These are phyloP conservation scores for Dromococcyx pavoninus DNA, from an alignment of 2,797 vertebrate genomes.

Conservation along the genomic window DNA sequence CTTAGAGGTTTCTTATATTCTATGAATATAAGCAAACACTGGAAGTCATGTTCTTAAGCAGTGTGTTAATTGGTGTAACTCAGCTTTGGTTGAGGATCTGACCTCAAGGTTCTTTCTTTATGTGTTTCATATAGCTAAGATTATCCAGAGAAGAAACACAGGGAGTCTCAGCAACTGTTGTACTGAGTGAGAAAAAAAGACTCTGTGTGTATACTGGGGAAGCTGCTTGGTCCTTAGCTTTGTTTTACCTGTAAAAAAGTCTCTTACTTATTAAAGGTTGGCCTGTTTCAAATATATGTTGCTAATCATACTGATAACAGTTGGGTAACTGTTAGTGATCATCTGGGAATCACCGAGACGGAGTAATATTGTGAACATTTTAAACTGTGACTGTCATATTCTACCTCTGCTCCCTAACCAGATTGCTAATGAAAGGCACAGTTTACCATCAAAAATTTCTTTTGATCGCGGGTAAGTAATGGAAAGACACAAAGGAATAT, in stretches of 20 bases:
- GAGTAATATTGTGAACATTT: neutral
- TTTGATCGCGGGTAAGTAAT: neutral
- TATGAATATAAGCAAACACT: neutral
- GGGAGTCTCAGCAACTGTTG: neutral
- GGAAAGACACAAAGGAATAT: neutral
- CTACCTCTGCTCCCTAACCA: neutral
- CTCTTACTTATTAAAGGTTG: neutral
- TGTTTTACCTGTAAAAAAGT: slow-evolving; percentile 17
- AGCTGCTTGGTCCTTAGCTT: slow-evolving; percentile 6
- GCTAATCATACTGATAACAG: slow-evolving; percentile 15
- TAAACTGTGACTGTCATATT: neutral
- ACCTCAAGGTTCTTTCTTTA: neutral
- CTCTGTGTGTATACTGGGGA: neutral
- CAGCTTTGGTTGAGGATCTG: neutral
- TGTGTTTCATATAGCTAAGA: neutral
- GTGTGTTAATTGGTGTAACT: neutral
- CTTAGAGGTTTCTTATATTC: no score
- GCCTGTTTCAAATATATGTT: slow-evolving; percentile 27
- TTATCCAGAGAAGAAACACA: neutral
- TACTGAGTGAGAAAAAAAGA: neutral
- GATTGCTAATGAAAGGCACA: neutral
- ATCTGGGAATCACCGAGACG: neutral
- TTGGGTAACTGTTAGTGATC: neutral
- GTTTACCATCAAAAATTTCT: neutral
- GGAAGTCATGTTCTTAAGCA: neutral